phyloP scores from a whole-genome alignment of 2,113 vertebrate species.

The Paraplagusia blochii region DNA sequence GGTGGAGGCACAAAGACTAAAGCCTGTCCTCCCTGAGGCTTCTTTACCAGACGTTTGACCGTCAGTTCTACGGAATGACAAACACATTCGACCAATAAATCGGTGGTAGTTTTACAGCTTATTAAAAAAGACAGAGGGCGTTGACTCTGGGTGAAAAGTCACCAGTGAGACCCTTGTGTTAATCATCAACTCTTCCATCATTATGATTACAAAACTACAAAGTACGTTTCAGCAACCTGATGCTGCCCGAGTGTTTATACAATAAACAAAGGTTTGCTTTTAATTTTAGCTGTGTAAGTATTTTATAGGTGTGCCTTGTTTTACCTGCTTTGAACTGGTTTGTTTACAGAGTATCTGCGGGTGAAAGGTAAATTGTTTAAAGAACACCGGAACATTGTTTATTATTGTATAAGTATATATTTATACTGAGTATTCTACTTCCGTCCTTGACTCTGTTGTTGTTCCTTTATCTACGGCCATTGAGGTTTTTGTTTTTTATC shows the following conservation, averaged over 20 bases:
- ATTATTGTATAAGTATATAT: no score
- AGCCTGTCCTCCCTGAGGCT: not conserved
- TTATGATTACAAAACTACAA: not conserved
- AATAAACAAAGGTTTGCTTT: not conserved
- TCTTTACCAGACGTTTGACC: not conserved
- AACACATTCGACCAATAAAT: not conserved
- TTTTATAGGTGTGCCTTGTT: not conserved
- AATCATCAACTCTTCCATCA: not conserved
- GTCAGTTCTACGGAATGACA: constrained; percentile 4
- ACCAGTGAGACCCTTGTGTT: not conserved
- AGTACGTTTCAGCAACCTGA: not conserved
- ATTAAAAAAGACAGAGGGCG: not conserved
- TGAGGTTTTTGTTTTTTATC: no score
- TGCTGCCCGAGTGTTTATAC: not conserved
- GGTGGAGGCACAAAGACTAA: constrained; percentile 8
- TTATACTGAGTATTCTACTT: no score
- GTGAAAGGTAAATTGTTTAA: no score
- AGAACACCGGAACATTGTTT: no score
- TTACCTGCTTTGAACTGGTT: not conserved
- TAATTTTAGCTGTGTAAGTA: not conserved
- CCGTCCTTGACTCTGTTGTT: no score
- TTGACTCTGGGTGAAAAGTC: not conserved
- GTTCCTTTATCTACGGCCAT: no score
- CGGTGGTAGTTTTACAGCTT: not conserved
- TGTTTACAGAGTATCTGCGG: no score